Base-by-base conservation (phyloP, 2,888 invertebrate species). In the Xestoiulus laeticollis region DNA sequence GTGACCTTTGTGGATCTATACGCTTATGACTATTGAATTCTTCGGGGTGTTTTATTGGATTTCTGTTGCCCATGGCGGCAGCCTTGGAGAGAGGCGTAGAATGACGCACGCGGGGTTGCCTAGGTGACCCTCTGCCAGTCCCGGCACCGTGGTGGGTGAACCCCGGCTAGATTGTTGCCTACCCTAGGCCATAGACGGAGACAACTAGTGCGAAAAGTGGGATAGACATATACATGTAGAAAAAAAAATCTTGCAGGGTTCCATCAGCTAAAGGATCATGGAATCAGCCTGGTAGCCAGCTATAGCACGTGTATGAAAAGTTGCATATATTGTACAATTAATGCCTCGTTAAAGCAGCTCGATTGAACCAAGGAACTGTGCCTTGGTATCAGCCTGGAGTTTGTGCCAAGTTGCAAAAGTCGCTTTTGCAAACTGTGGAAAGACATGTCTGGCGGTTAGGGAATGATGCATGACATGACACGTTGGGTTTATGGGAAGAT, bases 1-100 rank as follows among this genome's bases (percentile, higher is more conserved):
- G 59, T 59, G 59, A 59, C 59, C 59, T 59, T 59, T 22, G 59
- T 5, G 59, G 59, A 22, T 48, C 48, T 12, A 48, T 48, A 48
- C n/a, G n/a, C 22, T 59, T n/a, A 10, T 59, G 59, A 59, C 59
- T 59, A 59, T 22, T 59, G 59, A 59, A 59, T 59, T 59, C 59
- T 59, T 59, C 59, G 59, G 59, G 59, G 59, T 59, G 59, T 59
- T 59, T 59, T 59, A 59, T 59, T 59, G 59, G 59, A 59, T 59
- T 59, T 59, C 59, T 59, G 59, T 59, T 59, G 59, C 59, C 59
- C 59, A 59, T 59, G 59, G n/a, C 59, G 59, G n/a, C 59, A 59
- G 22, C 59, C 59, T 59, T 59, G 59, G 19, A 59, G 59, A 59
- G 59, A 59, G 59, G 48, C 59, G 59, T 8, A 59, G 59, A n/a